Evolutionary conservation across 2,888 invertebrate genomes (phyloP).

Genomic region (Epinotia nisella): DNA sequence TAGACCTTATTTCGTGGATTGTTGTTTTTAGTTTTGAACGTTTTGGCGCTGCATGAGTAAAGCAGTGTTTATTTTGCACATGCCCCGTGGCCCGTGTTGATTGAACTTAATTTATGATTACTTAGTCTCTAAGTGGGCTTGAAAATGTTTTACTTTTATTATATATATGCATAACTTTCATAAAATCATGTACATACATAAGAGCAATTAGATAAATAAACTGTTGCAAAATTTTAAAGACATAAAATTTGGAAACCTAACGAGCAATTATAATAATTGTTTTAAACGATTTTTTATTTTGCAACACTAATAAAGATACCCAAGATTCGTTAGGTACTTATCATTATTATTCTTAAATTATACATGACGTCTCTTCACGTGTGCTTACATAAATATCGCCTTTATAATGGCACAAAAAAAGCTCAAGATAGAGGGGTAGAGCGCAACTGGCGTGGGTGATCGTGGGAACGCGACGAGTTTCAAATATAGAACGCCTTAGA

Average conservation of each 20-base stretch:
- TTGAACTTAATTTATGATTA: slow-evolving; percentile 73
- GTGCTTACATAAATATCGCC: slow-evolving; percentile 68
- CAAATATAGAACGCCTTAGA: slow-evolving; percentile 82
- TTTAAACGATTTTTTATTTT: neutral
- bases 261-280: slow-evolving; percentile 3
- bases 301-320: slow-evolving; percentile 1
- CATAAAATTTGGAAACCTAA: neutral
- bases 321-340: slow-evolving; percentile 32
- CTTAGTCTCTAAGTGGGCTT: slow-evolving; percentile 67
- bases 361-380: slow-evolving; percentile 56
- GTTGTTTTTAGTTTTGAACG: slow-evolving; percentile 44
- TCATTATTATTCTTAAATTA: slow-evolving; percentile 43
- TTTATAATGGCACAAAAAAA: slow-evolving; percentile 60
- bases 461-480: slow-evolving; percentile 83
- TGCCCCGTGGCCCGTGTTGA: slow-evolving; percentile 71
- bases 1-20: slow-evolving; percentile 16
- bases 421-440: slow-evolving; percentile 73
- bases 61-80: slow-evolving; percentile 63
- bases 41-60: slow-evolving; percentile 25
- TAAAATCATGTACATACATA: neutral
- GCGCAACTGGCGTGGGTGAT: slow-evolving; percentile 82
- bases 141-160: slow-evolving; percentile 60
- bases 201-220: neutral
- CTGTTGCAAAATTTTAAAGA: neutral
- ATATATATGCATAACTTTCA: slow-evolving; percentile 17